Base-by-base conservation (phyloP, 1,140 invertebrate genomes). In the Metaphire vulgaris region DNA sequence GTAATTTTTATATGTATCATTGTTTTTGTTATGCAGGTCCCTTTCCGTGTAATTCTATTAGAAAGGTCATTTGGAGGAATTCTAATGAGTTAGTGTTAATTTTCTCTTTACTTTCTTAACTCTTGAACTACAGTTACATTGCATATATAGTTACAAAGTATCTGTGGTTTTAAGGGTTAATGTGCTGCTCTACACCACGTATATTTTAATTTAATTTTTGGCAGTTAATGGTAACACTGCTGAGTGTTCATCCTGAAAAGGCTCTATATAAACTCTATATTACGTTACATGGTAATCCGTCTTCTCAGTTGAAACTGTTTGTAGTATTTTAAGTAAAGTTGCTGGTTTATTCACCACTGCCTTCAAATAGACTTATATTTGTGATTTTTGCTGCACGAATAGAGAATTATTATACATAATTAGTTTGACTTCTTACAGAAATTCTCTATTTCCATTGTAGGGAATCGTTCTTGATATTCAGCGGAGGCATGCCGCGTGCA, bases 401-500 rank as follows among this genome's bases (percentile, higher is more conserved):
- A n/a, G n/a, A n/a, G n/a, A n/a, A n/a, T n/a, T n/a, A n/a, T n/a
- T n/a, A n/a, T n/a, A n/a, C n/a, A n/a, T n/a, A n/a, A n/a, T n/a
- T n/a, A n/a, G n/a, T n/a, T n/a, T n/a, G n/a, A n/a, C n/a, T n/a
- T n/a, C n/a, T n/a, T n/a, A n/a, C n/a, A n/a, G n/a, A n/a, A n/a
- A n/a, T n/a, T 56, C 41, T 56, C 6, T 56, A 12, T 56, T 12
- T 56, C 21, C 41, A 56, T 56, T 56, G 6, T 31, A 73, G 72
- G 26, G 88, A 90, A 28, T 79, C 79, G 83, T 87, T 89, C 74
- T 86, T 91, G 21, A 86, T 92, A 67, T 92, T 92, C 82, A 88
- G 88, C 83, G 96, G 96, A 79, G 96, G 96, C 34, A 95, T 98
- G 92, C 95, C 95, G 0, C 88, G 97, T 69, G 92, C 94, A 0